phyloP scores from a whole-genome alignment of 2,113 vertebrate genomes.

The Calyptomena viridis region DNA sequence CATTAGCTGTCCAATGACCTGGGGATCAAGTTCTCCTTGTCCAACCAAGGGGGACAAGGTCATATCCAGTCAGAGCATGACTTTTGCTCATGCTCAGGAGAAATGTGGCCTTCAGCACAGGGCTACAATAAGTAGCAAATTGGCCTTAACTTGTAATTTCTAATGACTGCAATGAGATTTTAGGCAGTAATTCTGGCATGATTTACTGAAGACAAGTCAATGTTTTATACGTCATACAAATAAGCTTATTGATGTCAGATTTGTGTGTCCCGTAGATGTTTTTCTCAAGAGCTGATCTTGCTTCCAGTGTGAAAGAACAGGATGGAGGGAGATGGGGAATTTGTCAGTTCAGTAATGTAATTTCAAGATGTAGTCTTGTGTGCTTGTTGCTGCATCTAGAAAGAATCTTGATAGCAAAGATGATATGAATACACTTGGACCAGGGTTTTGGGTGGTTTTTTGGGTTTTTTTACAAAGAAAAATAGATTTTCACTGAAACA shows the following conservation, averaged over 20 bases:
- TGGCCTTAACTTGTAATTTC: neutral
- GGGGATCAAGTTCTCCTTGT: too few species aligned
- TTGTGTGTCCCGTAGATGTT: neutral
- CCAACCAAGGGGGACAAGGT: too few species aligned
- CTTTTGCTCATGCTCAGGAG: too few species aligned
- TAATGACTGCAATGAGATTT: neutral
- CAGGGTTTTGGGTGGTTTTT: neutral
- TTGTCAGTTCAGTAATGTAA: neutral
- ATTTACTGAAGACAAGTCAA: neutral
- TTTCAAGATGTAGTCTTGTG: neutral
- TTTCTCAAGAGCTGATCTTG: neutral
- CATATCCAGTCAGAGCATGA: too few species aligned
- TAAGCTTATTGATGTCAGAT: neutral
- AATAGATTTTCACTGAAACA: neutral
- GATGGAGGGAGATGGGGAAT: neutral
- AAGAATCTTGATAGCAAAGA: neutral
- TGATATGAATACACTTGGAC: neutral
- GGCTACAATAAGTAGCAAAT: neutral
- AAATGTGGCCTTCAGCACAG: too few species aligned
- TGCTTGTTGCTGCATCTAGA: neutral
- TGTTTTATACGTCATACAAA: neutral
- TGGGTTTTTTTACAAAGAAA: neutral
- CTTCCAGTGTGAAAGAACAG: neutral
- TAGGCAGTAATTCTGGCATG: neutral
- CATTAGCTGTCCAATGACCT: too few species aligned